A percentile compares a stretch with the other conserved stretches of the same genome.
Conservation (phyloP, 2,797 vertebrate species). For the Notolepis coatsorum region DNA sequence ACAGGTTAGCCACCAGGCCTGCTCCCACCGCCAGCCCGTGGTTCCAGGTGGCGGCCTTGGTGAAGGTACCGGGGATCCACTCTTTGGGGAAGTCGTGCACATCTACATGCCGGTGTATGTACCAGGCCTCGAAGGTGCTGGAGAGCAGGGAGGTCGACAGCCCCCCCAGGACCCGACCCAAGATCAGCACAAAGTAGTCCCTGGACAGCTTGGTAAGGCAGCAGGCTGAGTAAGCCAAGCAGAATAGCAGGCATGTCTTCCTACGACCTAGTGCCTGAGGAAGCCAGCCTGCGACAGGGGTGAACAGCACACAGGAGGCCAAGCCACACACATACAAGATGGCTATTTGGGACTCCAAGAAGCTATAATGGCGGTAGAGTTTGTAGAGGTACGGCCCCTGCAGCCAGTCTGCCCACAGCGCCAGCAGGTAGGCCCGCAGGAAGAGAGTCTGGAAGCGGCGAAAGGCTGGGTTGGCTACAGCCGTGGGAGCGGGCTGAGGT, state of each 20-base stretch:
- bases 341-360: conserved; percentile 94
- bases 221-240: conserved; percentile 87
- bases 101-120: conserved; percentile 87
- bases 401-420: conserved; percentile 93
- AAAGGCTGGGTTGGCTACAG: conserved; percentile 90
- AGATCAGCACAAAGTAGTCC: conserved; percentile 92
- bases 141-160: conserved; percentile 91
- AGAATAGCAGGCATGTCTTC: conserved; percentile 90
- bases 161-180: conserved; percentile 89
- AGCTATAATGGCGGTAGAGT: conserved; percentile 93
- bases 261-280: conserved; percentile 88
- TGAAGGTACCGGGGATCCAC: conserved; percentile 92
- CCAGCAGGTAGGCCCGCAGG: conserved; percentile 89
- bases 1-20: conserved; percentile 87
- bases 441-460: conserved; percentile 88
- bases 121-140: conserved; percentile 92
- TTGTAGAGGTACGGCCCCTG: conserved; percentile 96
- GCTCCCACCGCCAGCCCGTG: conserved; percentile 88
- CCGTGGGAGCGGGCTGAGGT: conserved; percentile 64
- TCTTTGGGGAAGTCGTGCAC: conserved; percentile 91
- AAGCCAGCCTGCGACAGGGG: conserved; percentile 88
- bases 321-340: conserved; percentile 94
- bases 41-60: conserved; percentile 90
- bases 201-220: conserved; percentile 92
- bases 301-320: conserved; percentile 89